Conservation (phyloP, 2,113 vertebrate species). For the Pao palembangensis region DNA sequence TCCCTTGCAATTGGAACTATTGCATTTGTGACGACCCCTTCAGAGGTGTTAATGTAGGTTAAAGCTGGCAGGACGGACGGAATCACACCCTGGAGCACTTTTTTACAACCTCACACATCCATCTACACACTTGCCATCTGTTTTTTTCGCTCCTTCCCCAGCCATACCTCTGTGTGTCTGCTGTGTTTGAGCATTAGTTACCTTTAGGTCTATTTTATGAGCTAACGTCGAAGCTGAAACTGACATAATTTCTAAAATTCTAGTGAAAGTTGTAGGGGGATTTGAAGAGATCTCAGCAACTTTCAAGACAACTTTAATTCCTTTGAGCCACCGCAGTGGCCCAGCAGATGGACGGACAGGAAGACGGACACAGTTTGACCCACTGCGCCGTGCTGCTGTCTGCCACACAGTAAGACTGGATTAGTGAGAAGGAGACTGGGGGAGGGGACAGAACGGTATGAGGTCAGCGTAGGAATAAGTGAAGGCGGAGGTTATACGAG, state of each 20-base stretch:
- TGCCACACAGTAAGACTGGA: conserved; percentile 54
- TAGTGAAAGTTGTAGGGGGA: conserved; percentile 1
- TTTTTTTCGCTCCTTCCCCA: conserved; percentile 15
- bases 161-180: conserved; percentile 9
- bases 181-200: too few species aligned
- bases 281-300: conserved; percentile 18
- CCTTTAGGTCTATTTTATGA: too few species aligned
- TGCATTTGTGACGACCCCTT: conserved; percentile 9
- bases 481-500: conserved; percentile 42
- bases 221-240: too few species aligned
- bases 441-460: conserved; percentile 41
- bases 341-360: conserved; percentile 59
- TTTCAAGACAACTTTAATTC: conserved; percentile 39
- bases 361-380: conserved; percentile 53
- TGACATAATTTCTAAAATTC: conserved; percentile 5
- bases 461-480: conserved; percentile 60
- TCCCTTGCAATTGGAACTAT: neutral
- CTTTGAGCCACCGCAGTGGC: conserved; percentile 21
- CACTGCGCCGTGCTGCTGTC: conserved; percentile 46
- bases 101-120: conserved; percentile 25
- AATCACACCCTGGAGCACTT: conserved; percentile 37
- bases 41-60: conserved; percentile 39
- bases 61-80: conserved; percentile 33
- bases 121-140: conserved; percentile 57
- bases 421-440: conserved; percentile 51